Evolutionary conservation across 1,140 invertebrate species (phyloP).

Genomic region (Trypoxylus dichotomus): DNA sequence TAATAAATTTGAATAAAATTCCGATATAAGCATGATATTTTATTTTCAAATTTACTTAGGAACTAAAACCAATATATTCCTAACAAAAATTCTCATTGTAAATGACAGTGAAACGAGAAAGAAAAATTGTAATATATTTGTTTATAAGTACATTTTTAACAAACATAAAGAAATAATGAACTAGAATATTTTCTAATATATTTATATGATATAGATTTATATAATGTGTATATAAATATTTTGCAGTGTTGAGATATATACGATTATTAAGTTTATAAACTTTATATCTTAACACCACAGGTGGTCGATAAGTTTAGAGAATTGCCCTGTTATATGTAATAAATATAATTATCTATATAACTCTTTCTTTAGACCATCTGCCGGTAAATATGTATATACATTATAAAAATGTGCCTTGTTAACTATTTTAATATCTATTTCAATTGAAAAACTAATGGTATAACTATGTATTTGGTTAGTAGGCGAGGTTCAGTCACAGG

Average conservation of each 20-base stretch:
- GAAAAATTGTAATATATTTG: slow-evolving; percentile 35
- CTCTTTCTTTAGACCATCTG: slow-evolving; percentile 22
- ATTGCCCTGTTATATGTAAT: slow-evolving; percentile 50
- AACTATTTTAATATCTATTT: slow-evolving; percentile 29
- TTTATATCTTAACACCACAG: slow-evolving; percentile 31
- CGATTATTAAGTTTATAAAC: not conserved
- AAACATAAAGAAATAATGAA: not conserved
- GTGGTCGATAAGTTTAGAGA: slow-evolving; percentile 52
- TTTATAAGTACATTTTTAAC: slow-evolving; percentile 44
- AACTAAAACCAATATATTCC: slow-evolving; percentile 45
- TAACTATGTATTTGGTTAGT: slow-evolving; percentile 41
- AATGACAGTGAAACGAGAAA: slow-evolving; percentile 31
- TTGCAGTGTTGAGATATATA: slow-evolving; percentile 20
- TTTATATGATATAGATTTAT: slow-evolving; percentile 19
- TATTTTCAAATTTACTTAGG: slow-evolving; percentile 47
- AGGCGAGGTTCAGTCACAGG: slow-evolving; percentile 50
- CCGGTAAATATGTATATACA: slow-evolving; percentile 26
- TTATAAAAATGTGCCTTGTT: slow-evolving; percentile 36
- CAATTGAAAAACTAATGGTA: slow-evolving; percentile 29
- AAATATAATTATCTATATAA: slow-evolving; percentile 24
- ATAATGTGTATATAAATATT: slow-evolving; percentile 23
- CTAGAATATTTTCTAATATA: slow-evolving; percentile 11
- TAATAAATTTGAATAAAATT: not conserved
- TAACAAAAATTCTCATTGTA: slow-evolving; percentile 20
- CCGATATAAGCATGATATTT: slow-evolving; percentile 30